Evolutionary conservation across 2,888 invertebrate species (phyloP), one percentile per base, ranked within the genome.

Genomic region (Petrolisthes manimaculis): DNA sequence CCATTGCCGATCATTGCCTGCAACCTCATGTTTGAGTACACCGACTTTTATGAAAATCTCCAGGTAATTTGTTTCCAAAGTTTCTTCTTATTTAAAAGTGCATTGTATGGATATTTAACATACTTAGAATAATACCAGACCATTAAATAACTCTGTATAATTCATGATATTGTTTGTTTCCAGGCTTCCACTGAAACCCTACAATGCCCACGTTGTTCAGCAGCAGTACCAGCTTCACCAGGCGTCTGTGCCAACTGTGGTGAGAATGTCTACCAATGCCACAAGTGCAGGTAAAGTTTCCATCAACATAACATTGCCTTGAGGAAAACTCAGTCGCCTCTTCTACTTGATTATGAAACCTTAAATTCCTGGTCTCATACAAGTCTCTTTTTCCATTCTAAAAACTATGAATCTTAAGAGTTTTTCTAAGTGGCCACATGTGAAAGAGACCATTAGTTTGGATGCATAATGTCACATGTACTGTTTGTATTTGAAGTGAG

Each of bases 261-360:
- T 0, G 99, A 99, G 93, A 99, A 99, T 93, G 99, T 99, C 0
- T 99, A 97, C 94, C 99, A 99, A 92, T 99, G 99, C 92, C 98
- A 99, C 94, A 99, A 99, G 94, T 99, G 99, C 94, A 95, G 96
- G 95, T 95, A 92, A 92, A 71, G 37, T 37, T 37, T 2, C 2
- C 37, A 37, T 37, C 37, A 37, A 37, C 37, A 24, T 51, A 14
- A 51, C 54, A 14, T 21, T 51, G 9, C 21, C 74, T 5, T n/a
- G 14, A 79, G 18, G 18, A 14, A 12, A 14, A 5, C 53, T 79
- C 8, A 79, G 37, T 53, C 53, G 6, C 53, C 54, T 53, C 14
- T 21, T 37, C 14, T 79, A 51, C 9, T 18, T 12, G 9, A 78
- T 54, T 18, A 18, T 79, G 53, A 80, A 14, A n/a, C 37, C 37